These are phyloP conservation scores for Drosophila pachea DNA, from an alignment of 1,140 invertebrate genomes.

Conservation along the genomic window DNA sequence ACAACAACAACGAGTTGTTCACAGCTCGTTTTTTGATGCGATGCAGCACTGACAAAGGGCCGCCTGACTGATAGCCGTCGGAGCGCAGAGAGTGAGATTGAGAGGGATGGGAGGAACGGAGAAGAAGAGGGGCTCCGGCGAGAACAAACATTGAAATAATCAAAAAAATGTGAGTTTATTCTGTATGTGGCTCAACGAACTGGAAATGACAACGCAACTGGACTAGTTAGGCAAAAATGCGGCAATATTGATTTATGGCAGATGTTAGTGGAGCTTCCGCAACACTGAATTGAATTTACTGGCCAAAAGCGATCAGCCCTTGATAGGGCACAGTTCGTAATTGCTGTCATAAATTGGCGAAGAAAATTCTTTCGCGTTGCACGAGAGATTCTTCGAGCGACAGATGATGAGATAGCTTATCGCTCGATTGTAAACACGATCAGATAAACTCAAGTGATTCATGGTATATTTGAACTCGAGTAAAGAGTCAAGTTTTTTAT, in stretches of 20 bases:
- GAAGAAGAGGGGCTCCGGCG: no score
- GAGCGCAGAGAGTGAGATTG: conserved; percentile 44
- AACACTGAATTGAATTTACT: conserved; percentile 39
- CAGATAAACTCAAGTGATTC: background rate
- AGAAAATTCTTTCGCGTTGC: conserved; percentile 2
- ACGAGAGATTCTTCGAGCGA: conserved; percentile 1
- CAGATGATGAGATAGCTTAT: conserved; percentile 16
- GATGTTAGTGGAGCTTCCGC: conserved; percentile 20
- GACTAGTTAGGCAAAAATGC: conserved; percentile 7
- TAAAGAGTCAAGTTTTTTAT: background rate
- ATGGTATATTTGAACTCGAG: no score
- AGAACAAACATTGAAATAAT: conserved; percentile 47
- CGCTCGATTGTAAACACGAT: conserved; percentile 5
- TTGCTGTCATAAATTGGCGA: conserved; percentile 27
- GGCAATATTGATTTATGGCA: conserved; percentile 43
- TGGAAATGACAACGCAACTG: conserved; percentile 21
- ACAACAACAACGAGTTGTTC: conserved; percentile 51
- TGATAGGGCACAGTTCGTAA: conserved; percentile 20
- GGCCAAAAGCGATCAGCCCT: conserved; percentile 39
- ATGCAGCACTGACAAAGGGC: conserved; percentile 58
- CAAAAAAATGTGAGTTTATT: conserved; percentile 48
- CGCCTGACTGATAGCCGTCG: conserved; percentile 59
- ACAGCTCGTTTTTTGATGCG: conserved; percentile 56
- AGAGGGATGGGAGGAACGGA: no score
- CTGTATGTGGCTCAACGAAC: background rate